phyloP scores from a whole-genome alignment of 1,140 invertebrate species.

The Tetraneura akinire region DNA sequence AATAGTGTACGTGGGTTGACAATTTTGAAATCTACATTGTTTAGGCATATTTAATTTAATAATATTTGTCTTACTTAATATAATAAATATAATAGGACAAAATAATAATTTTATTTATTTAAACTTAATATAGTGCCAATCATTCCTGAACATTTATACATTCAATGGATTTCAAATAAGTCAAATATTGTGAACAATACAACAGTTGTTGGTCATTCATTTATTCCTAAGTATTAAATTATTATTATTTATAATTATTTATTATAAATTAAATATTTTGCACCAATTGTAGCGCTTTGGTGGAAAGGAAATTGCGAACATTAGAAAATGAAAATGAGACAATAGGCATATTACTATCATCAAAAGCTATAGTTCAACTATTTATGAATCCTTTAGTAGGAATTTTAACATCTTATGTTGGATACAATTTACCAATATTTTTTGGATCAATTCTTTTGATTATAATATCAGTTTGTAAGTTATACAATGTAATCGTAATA shows the following conservation, averaged over 20 bases:
- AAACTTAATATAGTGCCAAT: slow-evolving; percentile 26
- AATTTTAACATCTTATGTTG: slow-evolving; percentile 67
- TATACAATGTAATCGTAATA: background rate
- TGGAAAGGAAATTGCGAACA: slow-evolving; percentile 48
- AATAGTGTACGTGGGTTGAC: no score
- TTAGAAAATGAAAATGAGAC: slow-evolving; percentile 62
- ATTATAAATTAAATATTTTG: background rate
- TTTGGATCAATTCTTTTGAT: slow-evolving; percentile 80
- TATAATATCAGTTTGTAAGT: slow-evolving; percentile 77
- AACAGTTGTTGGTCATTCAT: background rate
- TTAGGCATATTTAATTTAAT: no score
- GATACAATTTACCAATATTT: slow-evolving; percentile 81
- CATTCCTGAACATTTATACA: slow-evolving; percentile 39
- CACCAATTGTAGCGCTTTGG: slow-evolving; percentile 24
- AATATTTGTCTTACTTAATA: no score
- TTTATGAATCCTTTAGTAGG: slow-evolving; percentile 81
- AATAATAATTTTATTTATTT: no score
- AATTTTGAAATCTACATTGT: no score
- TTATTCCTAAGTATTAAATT: slow-evolving; percentile 9
- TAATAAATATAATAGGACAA: no score
- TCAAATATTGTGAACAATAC: background rate
- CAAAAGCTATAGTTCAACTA: slow-evolving; percentile 85
- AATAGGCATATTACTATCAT: slow-evolving; percentile 79
- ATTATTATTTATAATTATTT: background rate
- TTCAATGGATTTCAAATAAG: slow-evolving; percentile 19